phyloP scores from a whole-genome alignment of 2,888 invertebrate species.

The Agrochola litura region DNA sequence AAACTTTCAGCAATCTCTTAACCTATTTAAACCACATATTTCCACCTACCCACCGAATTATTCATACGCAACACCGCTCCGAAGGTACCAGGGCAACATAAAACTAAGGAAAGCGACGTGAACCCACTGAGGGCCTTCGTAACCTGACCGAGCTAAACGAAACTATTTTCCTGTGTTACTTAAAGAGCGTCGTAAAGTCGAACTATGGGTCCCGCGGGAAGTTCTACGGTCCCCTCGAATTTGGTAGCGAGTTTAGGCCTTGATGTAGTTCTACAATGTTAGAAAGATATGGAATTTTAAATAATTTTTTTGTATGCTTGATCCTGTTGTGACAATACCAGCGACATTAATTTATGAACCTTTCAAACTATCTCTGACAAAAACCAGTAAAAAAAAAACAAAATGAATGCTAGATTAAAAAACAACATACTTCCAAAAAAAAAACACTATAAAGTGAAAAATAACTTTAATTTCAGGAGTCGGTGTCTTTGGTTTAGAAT shows the following conservation, averaged over 20 bases:
- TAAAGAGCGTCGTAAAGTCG: conserved; percentile 74
- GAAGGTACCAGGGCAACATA: conserved; percentile 53
- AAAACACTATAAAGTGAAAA: too few species aligned
- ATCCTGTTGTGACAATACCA: not conserved
- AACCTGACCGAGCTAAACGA: conserved; percentile 68
- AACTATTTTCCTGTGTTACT: conserved; percentile 76
- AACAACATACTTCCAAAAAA: too few species aligned
- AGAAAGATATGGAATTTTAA: not conserved
- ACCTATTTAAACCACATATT: conserved; percentile 29
- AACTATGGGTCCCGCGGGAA: conserved; percentile 69
- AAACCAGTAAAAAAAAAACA: not conserved
- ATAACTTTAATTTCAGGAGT: too few species aligned
- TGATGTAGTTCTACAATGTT: conserved; percentile 23
- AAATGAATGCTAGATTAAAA: too few species aligned
- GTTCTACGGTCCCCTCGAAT: conserved; percentile 54
- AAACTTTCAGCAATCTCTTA: not conserved
- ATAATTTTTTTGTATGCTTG: not conserved
- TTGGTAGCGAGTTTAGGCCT: conserved; percentile 32
- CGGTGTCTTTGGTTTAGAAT: too few species aligned
- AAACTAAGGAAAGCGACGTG: conserved; percentile 55
- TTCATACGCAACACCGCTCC: conserved; percentile 39
- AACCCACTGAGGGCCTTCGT: conserved; percentile 55
- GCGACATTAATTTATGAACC: not conserved
- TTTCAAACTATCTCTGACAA: not conserved
- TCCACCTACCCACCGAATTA: conserved; percentile 27